These are phyloP conservation scores for Ophioninae sp. DNA, from an alignment of 2,888 invertebrate genomes.

Conservation along the genomic window DNA sequence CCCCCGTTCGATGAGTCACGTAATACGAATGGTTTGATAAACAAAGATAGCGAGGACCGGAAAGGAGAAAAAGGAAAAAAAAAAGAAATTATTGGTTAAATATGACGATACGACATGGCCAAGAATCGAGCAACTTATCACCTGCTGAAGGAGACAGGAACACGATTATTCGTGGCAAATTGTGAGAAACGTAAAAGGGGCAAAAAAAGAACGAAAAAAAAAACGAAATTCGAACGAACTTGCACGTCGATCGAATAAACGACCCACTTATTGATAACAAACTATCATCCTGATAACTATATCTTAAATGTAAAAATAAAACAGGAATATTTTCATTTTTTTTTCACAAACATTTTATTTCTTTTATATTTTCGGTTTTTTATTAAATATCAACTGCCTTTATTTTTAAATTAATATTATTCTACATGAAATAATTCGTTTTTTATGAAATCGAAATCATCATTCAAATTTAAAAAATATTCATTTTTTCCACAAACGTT, in stretches of 20 bases:
- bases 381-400: too few species aligned
- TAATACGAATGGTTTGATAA: conserved; percentile 38
- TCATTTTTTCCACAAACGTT: too few species aligned
- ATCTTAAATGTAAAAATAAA: conserved; percentile 5
- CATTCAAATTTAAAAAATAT: too few species aligned
- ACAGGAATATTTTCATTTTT: background rate
- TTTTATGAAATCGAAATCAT: too few species aligned
- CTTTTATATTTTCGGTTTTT: background rate
- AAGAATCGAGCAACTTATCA: conserved; percentile 33
- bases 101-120: conserved; percentile 17
- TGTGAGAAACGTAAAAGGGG: conserved; percentile 33
- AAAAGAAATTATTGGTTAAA: background rate
- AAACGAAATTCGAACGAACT: conserved; percentile 11
- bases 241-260: conserved; percentile 32
- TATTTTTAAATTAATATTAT: too few species aligned
- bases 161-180: conserved; percentile 42
- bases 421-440: too few species aligned
- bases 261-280: conserved; percentile 18
- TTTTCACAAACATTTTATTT: background rate
- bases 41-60: background rate
- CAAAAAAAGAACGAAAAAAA: background rate
- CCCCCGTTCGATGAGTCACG: conserved; percentile 55
- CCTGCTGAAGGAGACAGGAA: background rate
- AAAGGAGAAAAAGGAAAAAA: background rate
- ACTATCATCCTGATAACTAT: background rate